phyloP scores from a whole-genome alignment of 2,888 invertebrate genomes.

The Nemotelus pantherinus region DNA sequence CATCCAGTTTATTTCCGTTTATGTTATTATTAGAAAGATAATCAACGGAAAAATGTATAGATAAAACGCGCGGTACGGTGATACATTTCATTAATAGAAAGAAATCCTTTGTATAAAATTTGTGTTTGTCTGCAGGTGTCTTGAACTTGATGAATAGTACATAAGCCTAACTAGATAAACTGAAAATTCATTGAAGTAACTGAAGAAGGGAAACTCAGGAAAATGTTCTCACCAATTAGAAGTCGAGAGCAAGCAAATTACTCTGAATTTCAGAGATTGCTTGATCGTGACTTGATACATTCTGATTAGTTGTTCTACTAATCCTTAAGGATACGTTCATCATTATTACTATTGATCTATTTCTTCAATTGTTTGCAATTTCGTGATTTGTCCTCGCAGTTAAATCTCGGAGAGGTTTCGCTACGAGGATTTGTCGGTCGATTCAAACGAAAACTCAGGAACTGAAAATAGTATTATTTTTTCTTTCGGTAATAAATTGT shows the following conservation, averaged over 20 bases:
- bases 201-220: neutral
- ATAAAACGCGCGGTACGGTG: constrained; percentile 39
- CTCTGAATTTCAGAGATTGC: constrained; percentile 5
- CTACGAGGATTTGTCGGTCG: constrained; percentile 2
- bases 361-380: neutral
- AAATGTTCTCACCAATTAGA: constrained; percentile 46
- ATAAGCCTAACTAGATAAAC: neutral
- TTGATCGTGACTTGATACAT: constrained; percentile 29
- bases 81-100: constrained; percentile 29
- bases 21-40: constrained; percentile 1
- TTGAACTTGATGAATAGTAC: neutral
- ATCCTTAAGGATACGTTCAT: constrained; percentile 7
- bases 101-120: constrained; percentile 34
- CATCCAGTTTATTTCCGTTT: constrained; percentile 6
- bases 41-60: neutral
- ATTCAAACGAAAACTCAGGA: neutral
- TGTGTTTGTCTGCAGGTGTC: constrained; percentile 45
- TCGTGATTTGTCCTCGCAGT: constrained; percentile 6
- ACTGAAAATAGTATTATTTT: neutral
- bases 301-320: constrained; percentile 16
- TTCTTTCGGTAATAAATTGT: neutral
- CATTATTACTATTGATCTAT: constrained; percentile 33
- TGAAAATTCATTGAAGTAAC: constrained; percentile 9
- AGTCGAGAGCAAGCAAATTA: constrained; percentile 45
- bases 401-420: constrained; percentile 24